Evolutionary conservation across 2,797 vertebrate genomes (phyloP).

Genomic region (Enteromius thamalakanensis): DNA sequence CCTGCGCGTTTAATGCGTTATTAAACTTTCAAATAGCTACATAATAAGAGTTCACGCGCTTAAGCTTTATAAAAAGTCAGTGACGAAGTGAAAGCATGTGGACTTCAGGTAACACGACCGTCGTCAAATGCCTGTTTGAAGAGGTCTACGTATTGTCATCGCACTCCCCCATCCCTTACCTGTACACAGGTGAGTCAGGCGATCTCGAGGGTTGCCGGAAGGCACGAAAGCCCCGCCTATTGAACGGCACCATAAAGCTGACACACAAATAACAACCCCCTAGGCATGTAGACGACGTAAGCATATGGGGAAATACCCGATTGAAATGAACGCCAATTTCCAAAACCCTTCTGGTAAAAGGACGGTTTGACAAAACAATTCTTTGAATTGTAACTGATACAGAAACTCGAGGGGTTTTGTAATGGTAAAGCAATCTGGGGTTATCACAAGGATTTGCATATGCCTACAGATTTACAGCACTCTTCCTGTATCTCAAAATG

Average conservation of each 20-base stretch:
- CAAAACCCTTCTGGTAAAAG: not conserved
- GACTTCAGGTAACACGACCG: not conserved
- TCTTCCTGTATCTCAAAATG: not conserved
- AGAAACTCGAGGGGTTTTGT: not conserved
- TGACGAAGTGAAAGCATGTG: not conserved
- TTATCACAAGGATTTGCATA: not conserved
- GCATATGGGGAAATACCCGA: not conserved
- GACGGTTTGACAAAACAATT: not conserved
- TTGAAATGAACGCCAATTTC: not conserved
- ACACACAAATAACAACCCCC: not conserved
- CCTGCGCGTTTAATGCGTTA: not conserved
- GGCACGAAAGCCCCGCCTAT: slow-evolving; percentile 25
- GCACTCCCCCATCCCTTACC: not conserved
- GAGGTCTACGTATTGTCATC: not conserved
- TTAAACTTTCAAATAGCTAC: not conserved
- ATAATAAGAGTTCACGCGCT: not conserved
- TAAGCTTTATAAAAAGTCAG: not conserved
- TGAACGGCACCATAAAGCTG: too few relatives aligned
- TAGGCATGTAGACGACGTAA: not conserved
- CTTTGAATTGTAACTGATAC: not conserved
- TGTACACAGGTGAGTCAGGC: slow-evolving; percentile 15
- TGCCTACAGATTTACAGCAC: not conserved
- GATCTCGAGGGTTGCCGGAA: not conserved
- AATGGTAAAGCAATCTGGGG: not conserved
- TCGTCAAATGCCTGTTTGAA: not conserved